Evolutionary conservation across 2,888 invertebrate genomes (phyloP).

Genomic region (Scaptomyza flava): DNA sequence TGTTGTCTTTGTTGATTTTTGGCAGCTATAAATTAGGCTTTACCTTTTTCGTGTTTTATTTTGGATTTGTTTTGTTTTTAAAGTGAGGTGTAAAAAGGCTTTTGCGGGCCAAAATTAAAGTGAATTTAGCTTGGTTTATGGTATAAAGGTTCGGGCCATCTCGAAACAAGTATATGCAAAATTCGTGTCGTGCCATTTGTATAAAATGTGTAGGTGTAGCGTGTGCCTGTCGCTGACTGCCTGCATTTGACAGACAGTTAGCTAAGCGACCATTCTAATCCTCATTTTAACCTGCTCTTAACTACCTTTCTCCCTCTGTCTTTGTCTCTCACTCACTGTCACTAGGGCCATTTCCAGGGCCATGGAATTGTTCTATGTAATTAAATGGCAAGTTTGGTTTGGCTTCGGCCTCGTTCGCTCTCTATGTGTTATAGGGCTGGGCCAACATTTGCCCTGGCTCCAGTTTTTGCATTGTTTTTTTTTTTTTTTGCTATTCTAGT

Average conservation of each 20-base stretch:
- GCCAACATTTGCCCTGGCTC: slow-evolving; percentile 41
- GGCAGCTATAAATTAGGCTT: slow-evolving; percentile 69
- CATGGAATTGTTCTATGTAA: slow-evolving; percentile 43
- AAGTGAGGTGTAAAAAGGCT: slow-evolving; percentile 51
- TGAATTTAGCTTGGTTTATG: too few relatives aligned
- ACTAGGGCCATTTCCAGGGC: slow-evolving; percentile 9
- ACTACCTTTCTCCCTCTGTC: not conserved
- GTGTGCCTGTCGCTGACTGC: not conserved
- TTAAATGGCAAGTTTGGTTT: slow-evolving; percentile 48
- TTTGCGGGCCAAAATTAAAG: not conserved
- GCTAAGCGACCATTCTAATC: slow-evolving; percentile 46
- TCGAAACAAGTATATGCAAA: slow-evolving; percentile 61
- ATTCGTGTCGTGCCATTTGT: slow-evolving; percentile 62
- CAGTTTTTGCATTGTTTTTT: slow-evolving; percentile 39
- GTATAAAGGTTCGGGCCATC: not conserved
- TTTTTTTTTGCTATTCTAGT: slow-evolving; percentile 20
- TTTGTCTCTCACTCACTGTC: not conserved
- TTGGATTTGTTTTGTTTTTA: slow-evolving; percentile 15
- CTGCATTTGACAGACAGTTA: slow-evolving; percentile 2
- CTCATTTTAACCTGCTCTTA: not conserved
- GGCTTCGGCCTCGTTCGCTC: slow-evolving; percentile 3
- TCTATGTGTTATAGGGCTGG: slow-evolving; percentile 1
- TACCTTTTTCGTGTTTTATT: slow-evolving; percentile 45
- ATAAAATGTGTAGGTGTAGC: slow-evolving; percentile 43
- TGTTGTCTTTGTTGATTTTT: slow-evolving; percentile 49